Evolutionary conservation across 2,797 vertebrate species (phyloP).

Genomic region (Gymnocypris eckloni): DNA sequence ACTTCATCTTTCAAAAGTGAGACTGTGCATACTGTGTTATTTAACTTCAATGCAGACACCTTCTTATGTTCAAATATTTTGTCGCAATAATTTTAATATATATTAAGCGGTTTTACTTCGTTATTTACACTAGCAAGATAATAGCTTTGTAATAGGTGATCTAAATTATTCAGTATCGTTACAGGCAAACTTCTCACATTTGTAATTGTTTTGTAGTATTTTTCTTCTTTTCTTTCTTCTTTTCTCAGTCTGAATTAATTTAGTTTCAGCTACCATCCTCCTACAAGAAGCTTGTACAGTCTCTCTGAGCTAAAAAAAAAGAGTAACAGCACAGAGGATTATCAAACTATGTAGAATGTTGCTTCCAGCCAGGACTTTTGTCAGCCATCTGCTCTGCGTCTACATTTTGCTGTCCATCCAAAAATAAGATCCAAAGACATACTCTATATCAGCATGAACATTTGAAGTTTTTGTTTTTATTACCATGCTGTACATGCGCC

Average conservation of each 20-base stretch:
- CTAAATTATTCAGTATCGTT: not conserved
- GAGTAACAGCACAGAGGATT: conserved; percentile 38
- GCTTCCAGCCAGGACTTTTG: conserved; percentile 48
- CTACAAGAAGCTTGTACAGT: conserved; percentile 12
- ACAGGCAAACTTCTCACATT: not conserved
- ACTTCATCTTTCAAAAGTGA: not conserved
- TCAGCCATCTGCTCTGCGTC: conserved; percentile 48
- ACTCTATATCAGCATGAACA: conserved; percentile 26
- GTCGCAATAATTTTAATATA: not conserved
- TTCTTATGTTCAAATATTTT: conserved; percentile 1
- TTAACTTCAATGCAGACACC: conserved; percentile 3
- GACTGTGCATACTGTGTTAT: not conserved
- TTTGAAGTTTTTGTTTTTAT: conserved; percentile 12
- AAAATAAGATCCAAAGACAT: conserved; percentile 24
- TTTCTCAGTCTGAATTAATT: not conserved
- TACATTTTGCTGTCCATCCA: conserved; percentile 37
- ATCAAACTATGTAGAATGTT: conserved; percentile 46
- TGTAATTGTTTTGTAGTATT: not conserved
- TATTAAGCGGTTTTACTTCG: not conserved
- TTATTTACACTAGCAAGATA: not conserved
- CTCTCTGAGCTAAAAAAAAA: conserved; percentile 4
- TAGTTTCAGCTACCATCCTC: not conserved
- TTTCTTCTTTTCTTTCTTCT: conserved; percentile 4
- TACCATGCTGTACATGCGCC: not conserved
- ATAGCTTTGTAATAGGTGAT: not conserved